Evolutionary conservation across 2,888 invertebrate genomes (phyloP).

Genomic region (Luperina nickerlii): DNA sequence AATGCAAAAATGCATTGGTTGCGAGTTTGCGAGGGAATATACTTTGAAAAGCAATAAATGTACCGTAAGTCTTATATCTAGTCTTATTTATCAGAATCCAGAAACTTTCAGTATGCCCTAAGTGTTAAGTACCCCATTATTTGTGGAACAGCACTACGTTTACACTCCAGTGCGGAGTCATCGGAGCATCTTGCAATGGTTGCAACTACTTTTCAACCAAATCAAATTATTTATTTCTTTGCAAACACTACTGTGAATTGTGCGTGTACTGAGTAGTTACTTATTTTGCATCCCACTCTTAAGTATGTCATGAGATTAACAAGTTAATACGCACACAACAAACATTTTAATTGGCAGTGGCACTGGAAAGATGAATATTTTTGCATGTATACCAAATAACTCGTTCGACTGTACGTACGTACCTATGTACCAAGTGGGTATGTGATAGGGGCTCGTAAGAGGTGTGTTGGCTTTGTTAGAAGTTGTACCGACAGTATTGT

Average conservation of each 20-base stretch:
- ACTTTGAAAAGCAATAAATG: no score
- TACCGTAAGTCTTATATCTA: no score
- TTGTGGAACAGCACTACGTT: not conserved
- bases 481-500: slow-evolving; percentile 20
- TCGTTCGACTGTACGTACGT: not conserved
- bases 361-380: not conserved
- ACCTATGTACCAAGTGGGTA: not conserved
- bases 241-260: not conserved
- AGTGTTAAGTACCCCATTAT: not conserved
- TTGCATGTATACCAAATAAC: not conserved
- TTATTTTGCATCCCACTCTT: not conserved
- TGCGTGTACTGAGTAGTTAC: not conserved
- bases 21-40: no score
- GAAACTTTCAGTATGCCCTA: no score
- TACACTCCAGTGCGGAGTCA: not conserved
- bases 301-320: not conserved
- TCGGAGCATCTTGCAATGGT: not conserved
- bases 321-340: not conserved
- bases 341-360: not conserved
- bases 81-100: no score
- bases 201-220: not conserved
- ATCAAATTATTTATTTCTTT: not conserved
- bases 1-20: no score
- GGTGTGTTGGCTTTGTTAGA: slow-evolving; percentile 18
- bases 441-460: not conserved